Evolutionary conservation across 2,113 vertebrate genomes (phyloP), one percentile per base, ranked within the genome.

Genomic region (Podiceps cristatus): DNA sequence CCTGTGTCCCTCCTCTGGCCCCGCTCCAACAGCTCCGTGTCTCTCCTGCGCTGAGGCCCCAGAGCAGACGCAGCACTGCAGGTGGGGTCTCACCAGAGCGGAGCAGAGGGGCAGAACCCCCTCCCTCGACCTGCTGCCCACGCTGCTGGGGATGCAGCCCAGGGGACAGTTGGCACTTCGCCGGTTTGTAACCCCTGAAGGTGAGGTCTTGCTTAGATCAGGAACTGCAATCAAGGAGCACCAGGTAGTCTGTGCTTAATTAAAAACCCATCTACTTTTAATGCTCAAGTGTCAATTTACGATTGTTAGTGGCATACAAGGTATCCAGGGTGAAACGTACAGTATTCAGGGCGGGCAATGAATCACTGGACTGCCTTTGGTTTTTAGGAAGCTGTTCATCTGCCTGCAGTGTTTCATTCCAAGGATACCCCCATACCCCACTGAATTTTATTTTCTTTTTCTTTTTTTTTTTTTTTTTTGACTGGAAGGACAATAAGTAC

Each of bases 401-500:
- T 64, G 53, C 37, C 60, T 84, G 42, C 14, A 78, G 4, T 63
- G 35, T n/a, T 67, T 84, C 42, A 33, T 91, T 94, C 42, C 72
- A 88, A 92, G 13, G 59, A 86, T 50, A 80, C 9, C n/a, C n/a
- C 52, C 62, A 86, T 50, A 80, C 9, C n/a, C n/a, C 52, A 64
- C 27, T n/a, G 29, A 75, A 35, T 52, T 92, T 74, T 76, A 44
- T 60, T 90, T 73, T 72, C 74, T 63, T 75, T 71, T 42, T 78
- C 10, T 80, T 72, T 76, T 63, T 75, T 71, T 42, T 81, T 13
- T 80, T 72, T 86, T 88, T 82, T 69, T 78, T 63, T 42, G 22
- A 45, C 5, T 91, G 45, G 68, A 96, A 94, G 92, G 42, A 77
- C 77, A 95, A 40, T 79, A 83, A 88, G 74, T 78, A 92, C 76